Percentiles rank a stretch among this genome's conserved stretches.
Conservation (phyloP, 2,888 invertebrate species). For the Tridacna gigas region DNA sequence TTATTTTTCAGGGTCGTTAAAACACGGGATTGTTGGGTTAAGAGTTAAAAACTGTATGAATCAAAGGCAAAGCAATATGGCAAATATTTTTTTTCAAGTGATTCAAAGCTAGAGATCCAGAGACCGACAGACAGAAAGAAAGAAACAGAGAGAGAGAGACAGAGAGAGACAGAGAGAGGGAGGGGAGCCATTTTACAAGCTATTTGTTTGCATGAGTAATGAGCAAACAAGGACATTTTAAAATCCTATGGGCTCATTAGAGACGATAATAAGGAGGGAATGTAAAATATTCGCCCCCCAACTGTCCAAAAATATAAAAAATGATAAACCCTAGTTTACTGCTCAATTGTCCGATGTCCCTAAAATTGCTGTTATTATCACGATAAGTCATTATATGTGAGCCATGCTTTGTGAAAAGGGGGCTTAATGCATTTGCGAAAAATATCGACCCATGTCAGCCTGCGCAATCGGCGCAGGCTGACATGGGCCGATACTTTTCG, state of each 20-base stretch:
- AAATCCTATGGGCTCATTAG: slow-evolving; percentile 21
- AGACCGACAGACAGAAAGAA: no score
- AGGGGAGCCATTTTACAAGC: no score
- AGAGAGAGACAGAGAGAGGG: no score
- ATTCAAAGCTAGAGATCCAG: no score
- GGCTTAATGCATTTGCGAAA: neutral
- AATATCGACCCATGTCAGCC: slow-evolving; percentile 2
- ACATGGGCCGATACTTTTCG: no score
- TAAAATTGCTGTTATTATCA: slow-evolving; percentile 27
- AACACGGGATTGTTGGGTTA: no score
- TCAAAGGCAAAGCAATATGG: no score
- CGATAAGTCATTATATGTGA: neutral
- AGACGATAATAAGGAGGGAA: slow-evolving; percentile 39
- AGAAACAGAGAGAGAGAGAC: no score
- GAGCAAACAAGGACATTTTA: neutral
- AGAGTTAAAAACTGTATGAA: no score
- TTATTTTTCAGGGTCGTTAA: no score
- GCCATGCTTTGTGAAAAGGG: neutral
- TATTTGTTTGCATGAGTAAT: no score
- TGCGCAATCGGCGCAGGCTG: neutral
- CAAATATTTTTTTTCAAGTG: no score
- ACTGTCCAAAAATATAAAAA: slow-evolving; percentile 25
- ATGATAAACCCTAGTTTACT: slow-evolving; percentile 22
- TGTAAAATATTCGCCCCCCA: slow-evolving; percentile 56
- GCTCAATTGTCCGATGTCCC: slow-evolving; percentile 29